These are phyloP conservation scores for Danio kyathit DNA, from an alignment of 2,797 vertebrate genomes.

Conservation along the genomic window DNA sequence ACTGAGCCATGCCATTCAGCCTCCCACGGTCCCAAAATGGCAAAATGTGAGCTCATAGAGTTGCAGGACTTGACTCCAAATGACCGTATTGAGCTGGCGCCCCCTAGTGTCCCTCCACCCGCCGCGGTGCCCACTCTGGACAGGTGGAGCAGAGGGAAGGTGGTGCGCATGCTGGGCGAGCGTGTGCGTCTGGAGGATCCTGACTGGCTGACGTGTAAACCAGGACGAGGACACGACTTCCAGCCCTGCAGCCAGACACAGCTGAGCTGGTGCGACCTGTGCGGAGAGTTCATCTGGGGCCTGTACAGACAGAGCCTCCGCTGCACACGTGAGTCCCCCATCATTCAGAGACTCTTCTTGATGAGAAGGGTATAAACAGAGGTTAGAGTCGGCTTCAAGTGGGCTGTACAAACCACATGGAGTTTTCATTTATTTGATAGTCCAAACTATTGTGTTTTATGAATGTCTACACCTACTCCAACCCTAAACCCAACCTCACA, in stretches of 20 bases:
- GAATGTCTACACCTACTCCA: no score
- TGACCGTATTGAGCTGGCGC: constrained; percentile 80
- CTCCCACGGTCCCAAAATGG: constrained; percentile 73
- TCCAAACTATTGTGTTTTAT: no score
- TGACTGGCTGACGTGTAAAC: constrained; percentile 63
- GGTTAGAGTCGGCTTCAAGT: no score
- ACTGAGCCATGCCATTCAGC: constrained; percentile 60
- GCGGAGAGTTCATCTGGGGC: constrained; percentile 97
- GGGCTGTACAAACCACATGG: no score
- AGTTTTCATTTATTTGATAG: no score
- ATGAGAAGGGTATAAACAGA: no score
- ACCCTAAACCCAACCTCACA: no score
- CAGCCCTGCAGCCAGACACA: constrained; percentile 86
- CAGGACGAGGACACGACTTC: constrained; percentile 87
- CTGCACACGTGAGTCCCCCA: constrained; percentile 87
- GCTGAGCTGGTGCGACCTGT: constrained; percentile 96
- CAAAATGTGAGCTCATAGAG: constrained; percentile 91
- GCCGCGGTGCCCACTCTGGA: constrained; percentile 77
- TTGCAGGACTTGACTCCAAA: constrained; percentile 84
- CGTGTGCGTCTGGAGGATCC: constrained; percentile 68
- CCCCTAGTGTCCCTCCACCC: constrained; percentile 54
- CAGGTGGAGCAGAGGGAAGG: constrained; percentile 78
- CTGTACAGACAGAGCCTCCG: constrained; percentile 91
- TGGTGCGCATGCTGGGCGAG: constrained; percentile 77
- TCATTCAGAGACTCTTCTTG: background rate